Evolutionary conservation across 2,888 invertebrate genomes (phyloP).

Genomic region (Rhabditoides inermis): DNA sequence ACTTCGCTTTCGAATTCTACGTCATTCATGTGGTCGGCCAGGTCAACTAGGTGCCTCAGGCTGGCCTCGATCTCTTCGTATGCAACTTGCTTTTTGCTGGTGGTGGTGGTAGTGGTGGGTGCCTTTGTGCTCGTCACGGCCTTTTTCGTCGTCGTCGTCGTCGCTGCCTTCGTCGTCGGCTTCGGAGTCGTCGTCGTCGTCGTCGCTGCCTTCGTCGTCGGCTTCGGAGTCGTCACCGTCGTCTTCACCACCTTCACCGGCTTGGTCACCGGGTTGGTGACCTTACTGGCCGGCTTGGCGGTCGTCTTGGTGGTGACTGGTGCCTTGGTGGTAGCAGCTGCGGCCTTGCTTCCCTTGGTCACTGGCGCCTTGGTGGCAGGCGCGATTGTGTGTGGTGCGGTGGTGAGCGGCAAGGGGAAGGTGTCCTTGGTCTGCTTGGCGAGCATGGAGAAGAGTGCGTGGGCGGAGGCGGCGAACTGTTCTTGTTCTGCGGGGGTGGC

Average conservation of each 20-base stretch:
- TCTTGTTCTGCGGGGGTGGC: constrained; percentile 50
- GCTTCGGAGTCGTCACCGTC: constrained; percentile 5
- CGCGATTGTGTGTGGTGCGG: constrained; percentile 5
- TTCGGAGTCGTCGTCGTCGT: constrained; percentile 4
- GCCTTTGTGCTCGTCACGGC: constrained; percentile 9
- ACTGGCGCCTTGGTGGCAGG: background rate
- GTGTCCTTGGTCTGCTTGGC: constrained; percentile 29
- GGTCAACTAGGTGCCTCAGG: too few species aligned
- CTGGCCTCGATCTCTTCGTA: constrained; percentile 10
- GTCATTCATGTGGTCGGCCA: too few species aligned
- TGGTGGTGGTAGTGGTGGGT: constrained; percentile 8
- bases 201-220: constrained; percentile 8
- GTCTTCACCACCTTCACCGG: too few species aligned
- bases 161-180: constrained; percentile 4
- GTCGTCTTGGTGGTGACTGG: constrained; percentile 2
- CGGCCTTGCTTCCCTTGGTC: background rate
- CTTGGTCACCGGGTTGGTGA: too few species aligned
- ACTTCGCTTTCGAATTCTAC: too few species aligned
- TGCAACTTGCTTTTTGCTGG: constrained; percentile 9
- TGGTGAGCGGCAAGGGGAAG: constrained; percentile 22
- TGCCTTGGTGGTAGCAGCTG: background rate
- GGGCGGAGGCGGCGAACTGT: constrained; percentile 33
- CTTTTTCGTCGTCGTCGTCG: constrained; percentile 6
- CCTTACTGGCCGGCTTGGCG: too few species aligned
- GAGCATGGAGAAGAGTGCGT: constrained; percentile 32